phyloP scores from a whole-genome alignment of 2,888 invertebrate species.

The Pachydiplax longipennis region DNA sequence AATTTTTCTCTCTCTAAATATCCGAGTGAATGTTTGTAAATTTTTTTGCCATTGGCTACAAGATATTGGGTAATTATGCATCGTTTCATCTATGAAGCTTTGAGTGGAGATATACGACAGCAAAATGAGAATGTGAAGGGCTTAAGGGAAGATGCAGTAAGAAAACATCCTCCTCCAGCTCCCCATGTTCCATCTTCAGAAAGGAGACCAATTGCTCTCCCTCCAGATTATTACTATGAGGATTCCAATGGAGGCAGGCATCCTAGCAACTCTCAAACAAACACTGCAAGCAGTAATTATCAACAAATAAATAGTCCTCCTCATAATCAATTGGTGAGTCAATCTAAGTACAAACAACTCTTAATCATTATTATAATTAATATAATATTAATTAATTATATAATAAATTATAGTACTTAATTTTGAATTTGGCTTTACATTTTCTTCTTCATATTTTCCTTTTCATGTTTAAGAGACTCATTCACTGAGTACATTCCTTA shows the following conservation, averaged over 20 bases:
- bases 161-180: not conserved
- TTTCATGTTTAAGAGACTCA: no score
- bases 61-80: no score
- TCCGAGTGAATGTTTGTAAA: no score
- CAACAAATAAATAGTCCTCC: not conserved
- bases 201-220: slow-evolving; percentile 27
- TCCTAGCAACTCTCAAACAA: not conserved
- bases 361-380: no score
- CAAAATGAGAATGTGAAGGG: slow-evolving; percentile 8
- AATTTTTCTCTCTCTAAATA: no score
- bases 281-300: not conserved
- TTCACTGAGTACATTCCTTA: no score
- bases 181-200: not conserved
- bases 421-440: no score
- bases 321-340: not conserved
- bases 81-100: not conserved
- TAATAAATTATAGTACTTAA: no score
- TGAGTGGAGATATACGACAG: not conserved
- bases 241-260: slow-evolving; percentile 49
- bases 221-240: slow-evolving; percentile 51
- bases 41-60: no score
- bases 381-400: no score
- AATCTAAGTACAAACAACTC: no score
- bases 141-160: not conserved
- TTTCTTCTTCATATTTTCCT: no score